A percentile compares a stretch with the other conserved stretches of the same genome.
phyloP scores from a whole-genome alignment of 2,113 vertebrate species.

The Empidonax traillii region DNA sequence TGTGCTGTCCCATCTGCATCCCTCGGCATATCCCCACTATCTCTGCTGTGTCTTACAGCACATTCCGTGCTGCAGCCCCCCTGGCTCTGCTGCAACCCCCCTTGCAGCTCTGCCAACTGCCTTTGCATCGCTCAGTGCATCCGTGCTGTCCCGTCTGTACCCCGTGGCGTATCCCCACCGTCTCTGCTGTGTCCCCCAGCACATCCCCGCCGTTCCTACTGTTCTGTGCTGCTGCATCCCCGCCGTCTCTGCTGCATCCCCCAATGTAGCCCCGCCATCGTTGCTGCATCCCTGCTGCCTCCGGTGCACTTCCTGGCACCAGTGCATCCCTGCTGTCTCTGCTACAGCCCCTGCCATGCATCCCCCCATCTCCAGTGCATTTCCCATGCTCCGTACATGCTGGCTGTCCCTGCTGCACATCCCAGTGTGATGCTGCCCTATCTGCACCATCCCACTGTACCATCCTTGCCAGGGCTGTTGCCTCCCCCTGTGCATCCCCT shows the following conservation, averaged over 20 bases:
- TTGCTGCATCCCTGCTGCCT: background rate
- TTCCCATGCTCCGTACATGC: background rate
- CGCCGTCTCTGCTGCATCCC: background rate
- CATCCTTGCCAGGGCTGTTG: background rate
- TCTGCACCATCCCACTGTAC: fast-evolving
- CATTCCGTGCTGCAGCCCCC: background rate
- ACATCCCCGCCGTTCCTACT: background rate
- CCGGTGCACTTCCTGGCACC: background rate
- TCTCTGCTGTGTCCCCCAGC: background rate
- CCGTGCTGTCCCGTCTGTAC: background rate
- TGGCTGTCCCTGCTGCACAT: background rate
- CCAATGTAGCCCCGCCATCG: background rate
- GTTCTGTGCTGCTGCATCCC: background rate
- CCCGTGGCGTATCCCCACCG: fast-evolving
- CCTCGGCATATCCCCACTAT: background rate
- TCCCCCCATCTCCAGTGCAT: background rate
- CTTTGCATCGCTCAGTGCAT: background rate
- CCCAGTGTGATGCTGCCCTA: background rate
- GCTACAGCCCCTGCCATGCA: background rate
- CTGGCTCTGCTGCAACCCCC: background rate
- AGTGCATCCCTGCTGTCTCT: background rate
- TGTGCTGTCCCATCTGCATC: background rate
- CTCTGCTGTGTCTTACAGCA: background rate
- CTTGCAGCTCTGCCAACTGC: background rate
- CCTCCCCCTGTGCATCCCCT: background rate